Evolutionary conservation across 64 coral and sea anemone genomes (phyloP), one percentile per base, ranked within the genome.

Genomic region (Astreopora myriophthalma): DNA sequence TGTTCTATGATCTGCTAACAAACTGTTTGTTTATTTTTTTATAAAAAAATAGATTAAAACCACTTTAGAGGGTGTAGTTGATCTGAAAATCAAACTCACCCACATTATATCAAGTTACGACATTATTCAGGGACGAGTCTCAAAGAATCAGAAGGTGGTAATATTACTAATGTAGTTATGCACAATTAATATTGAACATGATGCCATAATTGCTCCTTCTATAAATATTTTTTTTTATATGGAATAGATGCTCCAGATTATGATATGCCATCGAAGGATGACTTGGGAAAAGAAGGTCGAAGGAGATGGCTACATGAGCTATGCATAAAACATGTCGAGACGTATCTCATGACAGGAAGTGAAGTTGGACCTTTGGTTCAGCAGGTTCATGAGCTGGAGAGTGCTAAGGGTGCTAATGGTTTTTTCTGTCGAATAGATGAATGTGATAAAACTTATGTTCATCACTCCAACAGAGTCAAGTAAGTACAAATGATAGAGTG

Each of bases 381-480:
- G 51, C 79, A 84, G 51, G 79, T 84, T n/a, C 48, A 62, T 2
- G 79, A 46, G 13, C 11, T 46, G 42, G 42, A 46, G 42, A 46
- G 42, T 46, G 42, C 42, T 6, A 11, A 6, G 33, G 62, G 26
- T 62, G 19, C 49, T 63, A 17, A 61, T 31, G 52, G 79, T 62
- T 84, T 84, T 28, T 64, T 52, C 28, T 84, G 79, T 62, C 52
- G 51, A 16, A 28, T 85, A 22, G 80, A 63, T 20, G 58, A 58
- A 22, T 85, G 80, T 64, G 52, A 85, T 31, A 63, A 64, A 85
- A 85, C n/a, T 65, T 85, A 66, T 36, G 38, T 30, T 37, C 55
- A 85, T 22, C 80, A 85, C 38, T 85, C 80, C 20, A 36, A 58
- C 35, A 58, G 80, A 64, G 80, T 85, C 35, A 85, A 85, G 82